phyloP scores from a whole-genome alignment of 2,888 invertebrate species.

The Trisateles emortualis region DNA sequence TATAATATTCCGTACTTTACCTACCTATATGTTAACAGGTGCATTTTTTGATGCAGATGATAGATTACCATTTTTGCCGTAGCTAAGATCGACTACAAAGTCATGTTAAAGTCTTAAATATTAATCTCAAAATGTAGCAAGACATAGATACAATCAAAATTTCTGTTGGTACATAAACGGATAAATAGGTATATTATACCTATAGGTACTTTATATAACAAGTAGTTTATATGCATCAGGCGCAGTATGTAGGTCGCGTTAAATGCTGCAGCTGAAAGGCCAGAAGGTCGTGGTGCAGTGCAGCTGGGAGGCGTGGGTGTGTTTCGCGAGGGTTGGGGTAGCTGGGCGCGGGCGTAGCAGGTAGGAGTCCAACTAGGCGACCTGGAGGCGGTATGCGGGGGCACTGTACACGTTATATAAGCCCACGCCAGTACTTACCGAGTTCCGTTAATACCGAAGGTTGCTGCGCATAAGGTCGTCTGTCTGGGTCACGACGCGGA shows the following conservation, averaged over 20 bases:
- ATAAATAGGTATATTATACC: neutral
- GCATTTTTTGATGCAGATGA: no score
- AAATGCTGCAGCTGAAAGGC: conserved; percentile 59
- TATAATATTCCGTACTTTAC: no score
- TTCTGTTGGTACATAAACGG: neutral
- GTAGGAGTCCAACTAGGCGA: conserved; percentile 57
- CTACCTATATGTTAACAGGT: no score
- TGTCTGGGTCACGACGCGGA: conserved; percentile 66
- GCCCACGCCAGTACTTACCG: conserved; percentile 53
- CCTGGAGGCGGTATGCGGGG: conserved; percentile 42
- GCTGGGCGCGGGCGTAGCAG: conserved; percentile 38
- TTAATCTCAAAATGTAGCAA: no score
- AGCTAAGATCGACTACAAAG: no score
- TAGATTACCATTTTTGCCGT: no score
- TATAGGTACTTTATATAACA: neutral
- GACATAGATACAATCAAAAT: neutral
- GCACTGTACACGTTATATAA: conserved; percentile 57
- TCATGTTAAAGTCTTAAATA: no score
- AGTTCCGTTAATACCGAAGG: conserved; percentile 77
- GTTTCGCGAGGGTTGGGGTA: conserved; percentile 50
- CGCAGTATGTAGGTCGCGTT: conserved; percentile 42
- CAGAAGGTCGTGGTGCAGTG: conserved; percentile 74
- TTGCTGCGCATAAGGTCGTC: conserved; percentile 75
- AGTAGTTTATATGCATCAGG: conserved; percentile 13
- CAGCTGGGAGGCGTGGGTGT: conserved; percentile 61